Percentiles rank a stretch among this genome's conserved stretches.
Evolutionary conservation across 1,140 invertebrate genomes (phyloP).

Genomic region (Drosophila aff.): DNA sequence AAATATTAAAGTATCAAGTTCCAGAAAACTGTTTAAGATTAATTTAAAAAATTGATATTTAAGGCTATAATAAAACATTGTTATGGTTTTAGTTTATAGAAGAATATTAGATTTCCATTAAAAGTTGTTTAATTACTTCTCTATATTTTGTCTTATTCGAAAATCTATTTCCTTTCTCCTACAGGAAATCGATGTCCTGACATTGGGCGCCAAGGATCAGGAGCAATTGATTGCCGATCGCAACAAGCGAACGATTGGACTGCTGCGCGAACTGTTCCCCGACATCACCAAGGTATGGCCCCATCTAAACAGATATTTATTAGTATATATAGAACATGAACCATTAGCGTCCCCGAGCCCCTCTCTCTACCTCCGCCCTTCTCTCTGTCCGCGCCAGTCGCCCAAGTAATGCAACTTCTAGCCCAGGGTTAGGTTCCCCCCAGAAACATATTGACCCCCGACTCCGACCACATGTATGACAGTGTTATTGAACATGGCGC

Average conservation of each 20-base stretch:
- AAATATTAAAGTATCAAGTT: neutral
- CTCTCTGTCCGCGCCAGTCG: neutral
- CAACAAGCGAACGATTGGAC: conserved; percentile 91
- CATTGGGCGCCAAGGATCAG: conserved; percentile 85
- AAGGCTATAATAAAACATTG: neutral
- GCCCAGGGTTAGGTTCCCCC: conserved; percentile 30
- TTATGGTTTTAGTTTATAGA: neutral
- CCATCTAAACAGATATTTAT: neutral
- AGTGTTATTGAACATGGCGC: conserved; percentile 50
- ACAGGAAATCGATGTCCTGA: conserved; percentile 87
- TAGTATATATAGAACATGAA: conserved; percentile 19
- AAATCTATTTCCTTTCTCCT: conserved; percentile 46
- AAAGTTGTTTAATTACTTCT: neutral
- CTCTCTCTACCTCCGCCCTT: neutral
- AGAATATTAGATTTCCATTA: neutral
- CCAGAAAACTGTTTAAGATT: too few species aligned
- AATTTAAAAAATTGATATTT: too few species aligned
- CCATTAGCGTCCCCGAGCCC: conserved; percentile 21
- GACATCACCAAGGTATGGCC: conserved; percentile 89
- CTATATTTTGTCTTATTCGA: neutral
- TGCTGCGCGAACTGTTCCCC: conserved; percentile 91
- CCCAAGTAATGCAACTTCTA: conserved; percentile 3
- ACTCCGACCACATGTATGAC: conserved; percentile 6
- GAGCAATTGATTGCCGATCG: conserved; percentile 87
- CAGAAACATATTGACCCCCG: conserved; percentile 1